Evolutionary conservation across 1,140 invertebrate genomes (phyloP).

Genomic region (Meteorus sp.): DNA sequence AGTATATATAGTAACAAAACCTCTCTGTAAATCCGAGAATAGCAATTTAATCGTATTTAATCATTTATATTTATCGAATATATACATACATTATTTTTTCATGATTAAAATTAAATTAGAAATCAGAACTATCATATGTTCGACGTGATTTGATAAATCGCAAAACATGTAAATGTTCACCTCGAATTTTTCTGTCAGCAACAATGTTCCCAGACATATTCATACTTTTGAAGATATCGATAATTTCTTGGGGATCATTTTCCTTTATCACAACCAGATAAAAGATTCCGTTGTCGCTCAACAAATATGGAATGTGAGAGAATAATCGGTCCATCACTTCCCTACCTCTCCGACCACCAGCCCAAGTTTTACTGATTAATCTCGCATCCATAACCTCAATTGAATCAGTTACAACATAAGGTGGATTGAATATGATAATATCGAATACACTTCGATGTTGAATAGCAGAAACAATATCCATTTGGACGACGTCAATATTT

Average conservation of each 20-base stretch:
- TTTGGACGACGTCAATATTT: constrained; percentile 67
- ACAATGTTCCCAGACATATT: constrained; percentile 67
- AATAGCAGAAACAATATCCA: constrained; percentile 66
- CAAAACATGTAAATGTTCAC: constrained; percentile 71
- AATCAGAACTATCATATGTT: no score
- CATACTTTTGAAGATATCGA: constrained; percentile 61
- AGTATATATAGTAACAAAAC: no score
- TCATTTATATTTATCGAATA: no score
- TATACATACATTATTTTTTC: no score
- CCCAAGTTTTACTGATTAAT: constrained; percentile 74
- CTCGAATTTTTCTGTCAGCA: constrained; percentile 69
- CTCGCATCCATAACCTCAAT: constrained; percentile 65
- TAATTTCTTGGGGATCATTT: constrained; percentile 79
- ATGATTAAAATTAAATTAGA: no score
- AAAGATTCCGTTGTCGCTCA: constrained; percentile 73
- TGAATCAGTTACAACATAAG: constrained; percentile 89
- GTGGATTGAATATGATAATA: constrained; percentile 94
- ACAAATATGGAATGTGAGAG: constrained; percentile 65
- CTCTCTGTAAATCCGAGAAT: no score
- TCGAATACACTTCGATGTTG: constrained; percentile 67
- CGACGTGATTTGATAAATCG: constrained; percentile 59
- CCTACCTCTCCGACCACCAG: constrained; percentile 79
- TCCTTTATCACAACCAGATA: constrained; percentile 86
- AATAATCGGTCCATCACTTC: constrained; percentile 81
- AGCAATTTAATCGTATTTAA: no score